Base-by-base conservation (phyloP, 1,140 invertebrate species). In the Papilio polytes region DNA sequence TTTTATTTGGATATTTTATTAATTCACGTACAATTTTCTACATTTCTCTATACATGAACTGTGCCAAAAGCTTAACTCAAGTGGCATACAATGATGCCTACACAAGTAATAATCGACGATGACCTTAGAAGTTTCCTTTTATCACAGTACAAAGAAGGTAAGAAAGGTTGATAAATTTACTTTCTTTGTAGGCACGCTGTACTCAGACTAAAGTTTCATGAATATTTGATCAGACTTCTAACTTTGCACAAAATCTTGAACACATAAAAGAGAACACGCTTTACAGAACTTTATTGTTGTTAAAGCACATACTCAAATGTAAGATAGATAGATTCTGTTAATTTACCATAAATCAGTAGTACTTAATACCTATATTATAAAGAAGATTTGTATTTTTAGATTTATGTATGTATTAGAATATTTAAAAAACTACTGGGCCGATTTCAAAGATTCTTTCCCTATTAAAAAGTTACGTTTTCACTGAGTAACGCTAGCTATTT, bases 91-190 rank as follows among this genome's bases (percentile, higher is more conserved):
- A 76, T 51, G 26, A 22, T 51, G 3, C n/a, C 48, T 76, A 18
- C 53, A 31, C 74, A 53, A 31, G 48, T 46, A 53, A 31, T 31
- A 66, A 53, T 76, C 44, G 20, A 76, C 74, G 26, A 51, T 66
- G 20, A 76, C 74, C 46, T 76, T 76, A 51, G 46, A 76, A 76
- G 48, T 76, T 74, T 31, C 74, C 74, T 74, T 53, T 76, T 76
- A 20, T 76, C 15, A 18, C 12, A 76, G 46, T 76, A 76, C 44
- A 51, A 76, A 53, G 63, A 31, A 66, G 22, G 63, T 66, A 66
- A 26, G 63, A 13, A 66, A 13, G 22, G 22, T 31, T 66, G 63
- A 31, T 66, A 26, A 66, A 66, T 66, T 26, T 66, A 13, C 36
- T 70, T 70, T 36, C 26, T 70, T 36, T 70, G 26, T 70, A 41